phyloP scores from a whole-genome alignment of 2,113 vertebrate species.

The Tachycineta bicolor region DNA sequence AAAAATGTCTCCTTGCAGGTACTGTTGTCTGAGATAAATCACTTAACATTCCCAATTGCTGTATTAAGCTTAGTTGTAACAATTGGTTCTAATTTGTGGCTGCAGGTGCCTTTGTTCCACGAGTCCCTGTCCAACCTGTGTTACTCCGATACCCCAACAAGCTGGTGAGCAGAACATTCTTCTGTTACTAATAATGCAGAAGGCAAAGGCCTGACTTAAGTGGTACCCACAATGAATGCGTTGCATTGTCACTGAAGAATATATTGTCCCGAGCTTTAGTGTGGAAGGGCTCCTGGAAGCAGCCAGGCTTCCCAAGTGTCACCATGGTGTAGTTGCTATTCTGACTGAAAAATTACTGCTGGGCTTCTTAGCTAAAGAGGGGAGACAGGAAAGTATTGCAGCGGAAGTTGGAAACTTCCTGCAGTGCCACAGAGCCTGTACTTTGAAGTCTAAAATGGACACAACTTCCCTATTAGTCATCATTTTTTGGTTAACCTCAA shows the following conservation, averaged over 20 bases:
- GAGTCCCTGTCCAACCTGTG: conserved; percentile 90
- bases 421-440: neutral
- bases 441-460: neutral
- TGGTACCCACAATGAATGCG: neutral
- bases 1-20: neutral
- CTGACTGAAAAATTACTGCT: neutral
- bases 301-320: neutral
- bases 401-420: conserved; percentile 36
- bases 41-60: neutral
- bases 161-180: conserved; percentile 77
- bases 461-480: neutral
- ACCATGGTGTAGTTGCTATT: neutral
- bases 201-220: neutral
- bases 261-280: neutral
- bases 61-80: neutral
- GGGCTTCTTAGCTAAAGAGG: neutral
- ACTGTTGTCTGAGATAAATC: neutral
- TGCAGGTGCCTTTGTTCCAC: conserved; percentile 92
- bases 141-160: conserved; percentile 92
- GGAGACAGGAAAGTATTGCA: neutral
- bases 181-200: neutral
- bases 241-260: neutral
- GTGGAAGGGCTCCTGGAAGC: neutral
- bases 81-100: conserved; percentile 1
- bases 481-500: neutral